These are phyloP conservation scores for Amphiprion percula DNA, from an alignment of 2,113 vertebrate species.

Conservation along the genomic window DNA sequence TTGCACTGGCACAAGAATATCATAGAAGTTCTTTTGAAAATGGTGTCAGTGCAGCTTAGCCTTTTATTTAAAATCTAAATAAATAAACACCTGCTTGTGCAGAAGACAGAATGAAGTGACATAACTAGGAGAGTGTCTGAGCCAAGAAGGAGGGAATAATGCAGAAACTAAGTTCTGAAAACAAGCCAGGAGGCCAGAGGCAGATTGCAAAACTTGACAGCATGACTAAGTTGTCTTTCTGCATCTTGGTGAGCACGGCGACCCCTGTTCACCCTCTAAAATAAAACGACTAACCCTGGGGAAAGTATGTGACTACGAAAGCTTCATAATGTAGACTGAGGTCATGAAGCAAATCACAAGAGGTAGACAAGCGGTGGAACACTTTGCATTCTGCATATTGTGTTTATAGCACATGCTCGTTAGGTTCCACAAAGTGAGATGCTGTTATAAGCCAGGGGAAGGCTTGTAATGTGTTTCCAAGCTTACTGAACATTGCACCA, in stretches of 20 bases:
- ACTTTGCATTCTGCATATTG: background rate
- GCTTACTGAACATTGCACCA: background rate
- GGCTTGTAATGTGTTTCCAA: background rate
- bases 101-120: constrained; percentile 21
- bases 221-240: constrained; percentile 42
- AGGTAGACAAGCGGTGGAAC: constrained; percentile 1
- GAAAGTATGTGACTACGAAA: constrained; percentile 24
- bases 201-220: constrained; percentile 15
- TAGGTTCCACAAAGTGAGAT: background rate
- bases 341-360: constrained; percentile 2
- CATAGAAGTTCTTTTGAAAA: constrained; percentile 5
- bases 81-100: too few relatives aligned
- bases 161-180: constrained; percentile 30
- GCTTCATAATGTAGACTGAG: constrained; percentile 18
- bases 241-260: constrained; percentile 23
- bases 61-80: constrained; percentile 18
- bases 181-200: constrained; percentile 2
- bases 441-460: background rate
- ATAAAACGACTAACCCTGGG: constrained; percentile 34
- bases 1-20: background rate
- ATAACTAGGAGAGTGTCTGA: constrained; percentile 18
- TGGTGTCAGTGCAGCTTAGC: background rate
- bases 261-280: constrained; percentile 19
- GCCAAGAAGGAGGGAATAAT: constrained; percentile 4
- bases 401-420: too few relatives aligned